Conservation (phyloP, 23 tunicate species). For the Halocynthia aurantium region DNA sequence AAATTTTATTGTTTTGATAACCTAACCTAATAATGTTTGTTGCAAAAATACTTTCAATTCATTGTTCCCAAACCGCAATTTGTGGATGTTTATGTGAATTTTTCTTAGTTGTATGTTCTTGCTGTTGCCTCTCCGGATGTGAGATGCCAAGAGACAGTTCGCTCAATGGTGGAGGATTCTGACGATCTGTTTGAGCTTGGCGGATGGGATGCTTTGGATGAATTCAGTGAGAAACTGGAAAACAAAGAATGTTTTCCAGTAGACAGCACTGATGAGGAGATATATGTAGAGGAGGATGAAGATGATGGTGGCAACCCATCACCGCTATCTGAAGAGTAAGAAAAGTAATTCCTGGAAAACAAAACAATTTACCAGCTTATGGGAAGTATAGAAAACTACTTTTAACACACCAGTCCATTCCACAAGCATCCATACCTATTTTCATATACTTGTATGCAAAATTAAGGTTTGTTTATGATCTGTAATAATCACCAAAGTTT, state of each 20-base stretch:
- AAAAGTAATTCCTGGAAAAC: no score
- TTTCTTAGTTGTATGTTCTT: slow-evolving; percentile 57
- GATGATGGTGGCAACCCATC: not conserved
- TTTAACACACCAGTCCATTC: no score
- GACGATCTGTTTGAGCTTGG: slow-evolving; percentile 59
- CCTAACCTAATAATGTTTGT: not conserved
- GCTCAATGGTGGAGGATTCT: slow-evolving; percentile 61
- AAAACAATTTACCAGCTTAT: no score
- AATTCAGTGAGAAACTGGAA: slow-evolving; percentile 34
- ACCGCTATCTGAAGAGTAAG: no score
- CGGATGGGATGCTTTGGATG: slow-evolving; percentile 58
- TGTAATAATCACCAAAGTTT: no score
- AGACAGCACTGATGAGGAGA: not conserved
- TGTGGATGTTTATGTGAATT: not conserved
- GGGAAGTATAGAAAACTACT: no score
- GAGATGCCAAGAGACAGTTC: slow-evolving; percentile 67
- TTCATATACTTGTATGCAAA: no score
- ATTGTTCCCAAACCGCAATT: not conserved
- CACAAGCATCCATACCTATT: no score
- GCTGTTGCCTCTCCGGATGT: slow-evolving; percentile 62
- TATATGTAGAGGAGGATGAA: not conserved
- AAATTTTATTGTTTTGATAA: not conserved
- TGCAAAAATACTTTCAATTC: not conserved
- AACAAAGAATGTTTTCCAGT: slow-evolving; percentile 33
- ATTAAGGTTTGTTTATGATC: no score